Conservation (phyloP, 2,113 vertebrate genomes). For the Porphyrio hochstetteri region DNA sequence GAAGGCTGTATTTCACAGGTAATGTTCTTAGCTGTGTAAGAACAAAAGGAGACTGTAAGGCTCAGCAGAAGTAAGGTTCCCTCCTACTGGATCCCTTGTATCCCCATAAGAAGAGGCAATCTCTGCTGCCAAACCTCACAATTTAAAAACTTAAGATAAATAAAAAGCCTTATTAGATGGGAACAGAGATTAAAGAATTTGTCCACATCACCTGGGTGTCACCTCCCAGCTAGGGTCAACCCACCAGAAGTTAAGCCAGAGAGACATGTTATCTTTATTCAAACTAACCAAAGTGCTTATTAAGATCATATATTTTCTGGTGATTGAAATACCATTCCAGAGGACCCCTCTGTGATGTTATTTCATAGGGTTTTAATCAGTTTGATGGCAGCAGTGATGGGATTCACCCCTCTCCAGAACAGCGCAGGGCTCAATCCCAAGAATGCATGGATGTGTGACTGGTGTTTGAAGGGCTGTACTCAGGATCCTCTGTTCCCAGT, state of each 20-base stretch:
- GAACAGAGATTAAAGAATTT: not conserved
- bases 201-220: too few species aligned
- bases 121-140: not conserved
- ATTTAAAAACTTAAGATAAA: not conserved
- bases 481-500: not conserved
- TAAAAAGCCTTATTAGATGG: not conserved
- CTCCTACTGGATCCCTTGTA: not conserved
- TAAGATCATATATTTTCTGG: not conserved
- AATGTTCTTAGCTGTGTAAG: not conserved
- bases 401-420: not conserved
- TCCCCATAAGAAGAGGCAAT: not conserved
- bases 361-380: not conserved
- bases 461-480: not conserved
- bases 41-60: not conserved
- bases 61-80: not conserved
- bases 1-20: not conserved
- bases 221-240: too few species aligned
- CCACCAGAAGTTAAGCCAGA: not conserved
- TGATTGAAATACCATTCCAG: not conserved
- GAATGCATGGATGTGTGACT: not conserved
- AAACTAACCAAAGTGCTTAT: not conserved
- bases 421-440: not conserved
- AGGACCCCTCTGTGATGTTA: not conserved
- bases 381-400: not conserved
- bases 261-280: not conserved